Evolutionary conservation across 2,888 invertebrate genomes (phyloP).

Genomic region (Adelognathus sp.): DNA sequence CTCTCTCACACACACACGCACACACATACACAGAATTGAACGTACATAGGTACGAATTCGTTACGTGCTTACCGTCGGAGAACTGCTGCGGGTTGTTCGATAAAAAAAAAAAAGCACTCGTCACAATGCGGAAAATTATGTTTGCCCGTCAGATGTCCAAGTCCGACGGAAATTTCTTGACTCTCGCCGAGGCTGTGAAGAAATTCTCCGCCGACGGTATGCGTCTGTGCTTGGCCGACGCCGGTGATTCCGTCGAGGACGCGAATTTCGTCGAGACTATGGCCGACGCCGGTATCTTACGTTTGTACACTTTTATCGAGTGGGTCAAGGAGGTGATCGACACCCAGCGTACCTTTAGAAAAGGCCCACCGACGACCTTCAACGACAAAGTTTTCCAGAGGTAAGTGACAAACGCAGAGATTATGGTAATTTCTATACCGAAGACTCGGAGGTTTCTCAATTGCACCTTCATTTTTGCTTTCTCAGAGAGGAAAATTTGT

Average conservation of each 20-base stretch:
- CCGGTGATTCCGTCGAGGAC: slow-evolving; percentile 99
- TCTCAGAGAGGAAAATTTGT: too few species aligned
- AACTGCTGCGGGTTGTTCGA: not conserved
- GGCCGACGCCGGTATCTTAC: slow-evolving; percentile 96
- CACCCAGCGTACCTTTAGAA: slow-evolving; percentile 83
- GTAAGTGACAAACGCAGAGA: slow-evolving; percentile 71
- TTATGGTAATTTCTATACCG: not conserved
- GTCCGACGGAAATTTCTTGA: slow-evolving; percentile 99
- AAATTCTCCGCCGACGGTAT: slow-evolving; percentile 99
- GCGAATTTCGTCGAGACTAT: slow-evolving; percentile 98
- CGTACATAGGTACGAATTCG: not conserved
- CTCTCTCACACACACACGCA: not conserved
- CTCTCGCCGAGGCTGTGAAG: slow-evolving; percentile 92
- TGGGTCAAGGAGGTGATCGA: slow-evolving; percentile 96
- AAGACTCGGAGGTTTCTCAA: not conserved
- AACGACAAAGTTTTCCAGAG: slow-evolving; percentile 93
- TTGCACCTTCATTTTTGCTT: slow-evolving; percentile 1
- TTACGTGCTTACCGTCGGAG: not conserved
- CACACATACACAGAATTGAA: not conserved
- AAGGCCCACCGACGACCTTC: slow-evolving; percentile 86
- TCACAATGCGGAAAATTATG: too few species aligned
- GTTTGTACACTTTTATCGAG: slow-evolving; percentile 96
- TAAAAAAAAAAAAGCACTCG: too few species aligned
- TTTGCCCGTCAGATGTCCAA: slow-evolving; percentile 92
- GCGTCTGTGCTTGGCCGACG: slow-evolving; percentile 96